Conservation (phyloP, 2,113 vertebrate species). For the Pseudopipra pipra region DNA sequence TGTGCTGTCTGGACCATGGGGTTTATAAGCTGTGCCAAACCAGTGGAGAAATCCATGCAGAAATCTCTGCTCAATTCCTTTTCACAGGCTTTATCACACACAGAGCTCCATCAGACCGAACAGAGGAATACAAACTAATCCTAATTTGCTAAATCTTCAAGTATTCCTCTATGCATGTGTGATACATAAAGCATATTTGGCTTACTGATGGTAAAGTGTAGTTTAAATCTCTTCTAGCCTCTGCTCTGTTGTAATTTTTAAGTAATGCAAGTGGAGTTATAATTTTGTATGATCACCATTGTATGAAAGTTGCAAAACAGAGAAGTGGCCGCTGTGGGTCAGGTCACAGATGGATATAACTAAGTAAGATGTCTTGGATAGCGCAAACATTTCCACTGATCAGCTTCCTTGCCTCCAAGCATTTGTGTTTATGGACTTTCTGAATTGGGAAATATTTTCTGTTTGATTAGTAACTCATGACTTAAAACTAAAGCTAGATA, state of each 20-base stretch:
- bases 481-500: not conserved
- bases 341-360: not conserved
- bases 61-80: not conserved
- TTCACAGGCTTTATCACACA: not conserved
- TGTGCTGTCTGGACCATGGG: not conserved
- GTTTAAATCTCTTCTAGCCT: not conserved
- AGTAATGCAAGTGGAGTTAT: not conserved
- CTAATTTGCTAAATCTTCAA: not conserved
- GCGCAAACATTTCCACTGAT: not conserved
- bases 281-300: not conserved
- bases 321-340: not conserved
- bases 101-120: not conserved
- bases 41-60: not conserved
- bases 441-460: not conserved
- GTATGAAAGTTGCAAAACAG: not conserved
- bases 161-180: not conserved
- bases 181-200: not conserved
- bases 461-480: not conserved
- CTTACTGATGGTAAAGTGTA: not conserved
- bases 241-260: not conserved
- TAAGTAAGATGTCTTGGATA: not conserved
- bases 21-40: not conserved
- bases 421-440: not conserved
- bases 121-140: not conserved
- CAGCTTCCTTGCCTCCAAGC: not conserved